These are phyloP conservation scores for Fukomys damarensis DNA, from an alignment of 2,113 vertebrate species.

Conservation along the genomic window DNA sequence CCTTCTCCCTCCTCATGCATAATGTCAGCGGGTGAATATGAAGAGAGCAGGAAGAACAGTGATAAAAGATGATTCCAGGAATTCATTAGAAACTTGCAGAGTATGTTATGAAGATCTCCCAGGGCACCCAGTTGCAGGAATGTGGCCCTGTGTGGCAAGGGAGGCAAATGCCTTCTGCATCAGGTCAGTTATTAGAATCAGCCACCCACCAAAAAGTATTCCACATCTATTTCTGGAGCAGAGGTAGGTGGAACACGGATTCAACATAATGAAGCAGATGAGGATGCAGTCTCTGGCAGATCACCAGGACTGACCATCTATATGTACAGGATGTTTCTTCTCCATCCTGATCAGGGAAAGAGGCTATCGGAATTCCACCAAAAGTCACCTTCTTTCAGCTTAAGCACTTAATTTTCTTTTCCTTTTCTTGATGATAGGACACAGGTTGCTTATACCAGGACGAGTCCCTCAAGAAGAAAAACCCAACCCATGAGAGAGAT, in stretches of 20 bases:
- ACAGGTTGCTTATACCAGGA: neutral
- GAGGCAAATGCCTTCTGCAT: neutral
- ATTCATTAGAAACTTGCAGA: neutral
- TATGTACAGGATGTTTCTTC: too few species aligned
- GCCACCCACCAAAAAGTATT: neutral
- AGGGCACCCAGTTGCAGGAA: fast-evolving
- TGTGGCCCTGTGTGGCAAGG: neutral
- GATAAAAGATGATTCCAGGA: neutral
- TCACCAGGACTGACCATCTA: neutral
- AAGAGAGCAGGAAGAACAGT: neutral
- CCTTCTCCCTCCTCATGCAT: neutral
- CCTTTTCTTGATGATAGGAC: neutral
- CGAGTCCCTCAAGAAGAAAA: neutral
- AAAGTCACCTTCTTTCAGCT: neutral
- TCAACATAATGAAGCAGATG: neutral
- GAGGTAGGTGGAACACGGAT: neutral
- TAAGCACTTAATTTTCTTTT: neutral
- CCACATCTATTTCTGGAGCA: neutral
- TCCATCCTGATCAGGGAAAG: neutral
- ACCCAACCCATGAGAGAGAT: neutral
- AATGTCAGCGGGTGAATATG: neutral
- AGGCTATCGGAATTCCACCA: neutral
- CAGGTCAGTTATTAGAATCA: neutral
- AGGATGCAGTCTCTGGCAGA: neutral
- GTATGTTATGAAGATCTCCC: neutral